phyloP scores from a whole-genome alignment of 1,140 invertebrate genomes.

The Drosophila guanche region DNA sequence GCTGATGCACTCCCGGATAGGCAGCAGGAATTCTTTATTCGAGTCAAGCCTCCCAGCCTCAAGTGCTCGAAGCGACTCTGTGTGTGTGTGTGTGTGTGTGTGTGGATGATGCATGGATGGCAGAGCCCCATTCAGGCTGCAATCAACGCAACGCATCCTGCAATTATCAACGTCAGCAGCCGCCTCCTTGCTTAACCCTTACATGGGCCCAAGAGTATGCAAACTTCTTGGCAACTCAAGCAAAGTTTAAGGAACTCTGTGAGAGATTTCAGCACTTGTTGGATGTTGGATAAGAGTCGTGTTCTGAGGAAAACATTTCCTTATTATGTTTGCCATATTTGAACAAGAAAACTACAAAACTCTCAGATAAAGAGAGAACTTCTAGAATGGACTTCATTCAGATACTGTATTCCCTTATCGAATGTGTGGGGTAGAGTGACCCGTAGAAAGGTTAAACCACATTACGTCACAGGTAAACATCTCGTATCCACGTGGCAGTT shows the following conservation, averaged over 20 bases:
- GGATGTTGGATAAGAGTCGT: too few species aligned
- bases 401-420: too few species aligned
- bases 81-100: slow-evolving; percentile 6
- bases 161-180: slow-evolving; percentile 74
- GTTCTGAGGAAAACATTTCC: too few species aligned
- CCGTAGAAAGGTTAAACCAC: slow-evolving; percentile 45
- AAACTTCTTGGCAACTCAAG: neutral
- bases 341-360: too few species aligned
- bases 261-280: too few species aligned
- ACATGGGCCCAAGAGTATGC: neutral
- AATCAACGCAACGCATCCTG: slow-evolving; percentile 80
- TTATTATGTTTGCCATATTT: too few species aligned
- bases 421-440: slow-evolving; percentile 1
- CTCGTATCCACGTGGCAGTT: slow-evolving; percentile 1
- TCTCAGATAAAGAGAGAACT: too few species aligned
- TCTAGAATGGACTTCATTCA: too few species aligned
- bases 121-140: slow-evolving; percentile 57
- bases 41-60: slow-evolving; percentile 65
- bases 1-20: slow-evolving; percentile 57
- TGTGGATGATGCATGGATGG: slow-evolving; percentile 23
- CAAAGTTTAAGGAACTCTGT: neutral
- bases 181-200: slow-evolving; percentile 34
- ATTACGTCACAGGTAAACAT: slow-evolving; percentile 40
- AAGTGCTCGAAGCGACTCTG: slow-evolving; percentile 36
- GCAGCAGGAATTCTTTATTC: slow-evolving; percentile 79